Evolutionary conservation across 2,888 invertebrate species (phyloP), one percentile per base, ranked within the genome.

Genomic region (Ochropleura leucogaster): DNA sequence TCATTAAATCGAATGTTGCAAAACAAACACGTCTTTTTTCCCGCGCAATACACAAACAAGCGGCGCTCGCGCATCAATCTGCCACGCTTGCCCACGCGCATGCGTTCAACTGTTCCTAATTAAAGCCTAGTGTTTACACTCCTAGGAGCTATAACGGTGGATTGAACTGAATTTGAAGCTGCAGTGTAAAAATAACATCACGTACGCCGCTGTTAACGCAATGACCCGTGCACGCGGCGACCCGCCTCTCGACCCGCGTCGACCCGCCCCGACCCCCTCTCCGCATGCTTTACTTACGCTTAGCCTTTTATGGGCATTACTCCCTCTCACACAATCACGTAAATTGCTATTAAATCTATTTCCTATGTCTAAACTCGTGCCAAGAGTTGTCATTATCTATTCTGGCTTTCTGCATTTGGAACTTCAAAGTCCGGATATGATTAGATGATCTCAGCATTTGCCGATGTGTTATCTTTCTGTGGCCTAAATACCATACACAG

Each of bases 71-170:
- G 76, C 90, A 93, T 94, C 90, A 93, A 94, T 94, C 93, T 93
- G 92, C 90, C 92, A 88, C 85, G 87, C 79, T 78, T 80, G 92
- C 95, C 95, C 95, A 95, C 95, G 94, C 94, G 89, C 88, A 87
- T 91, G 91, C 92, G 90, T 90, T 90, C 87, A 90, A 90, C 92
- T 88, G 92, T 85, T 87, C 90, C 93, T 95, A 95, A 95, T 94
- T 94, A 94, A 94, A 95, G 93, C 90, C 77, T 86, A 72, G 80
- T 95, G 95, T 96, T 95, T 96, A 95, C 94, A 91, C 90, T 92
- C 89, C 88, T 90, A 89, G 90, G 90, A 92, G 93, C 93, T 94
- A 94, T 93, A 94, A 92, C 89, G 90, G 90, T 89, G 90, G 89
- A 84, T 88, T 92, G 91, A 86, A 92, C 95, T 95, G 95, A 93